These are phyloP conservation scores for Drosophila lacteicornis DNA, from an alignment of 1,140 invertebrate genomes.

Conservation along the genomic window DNA sequence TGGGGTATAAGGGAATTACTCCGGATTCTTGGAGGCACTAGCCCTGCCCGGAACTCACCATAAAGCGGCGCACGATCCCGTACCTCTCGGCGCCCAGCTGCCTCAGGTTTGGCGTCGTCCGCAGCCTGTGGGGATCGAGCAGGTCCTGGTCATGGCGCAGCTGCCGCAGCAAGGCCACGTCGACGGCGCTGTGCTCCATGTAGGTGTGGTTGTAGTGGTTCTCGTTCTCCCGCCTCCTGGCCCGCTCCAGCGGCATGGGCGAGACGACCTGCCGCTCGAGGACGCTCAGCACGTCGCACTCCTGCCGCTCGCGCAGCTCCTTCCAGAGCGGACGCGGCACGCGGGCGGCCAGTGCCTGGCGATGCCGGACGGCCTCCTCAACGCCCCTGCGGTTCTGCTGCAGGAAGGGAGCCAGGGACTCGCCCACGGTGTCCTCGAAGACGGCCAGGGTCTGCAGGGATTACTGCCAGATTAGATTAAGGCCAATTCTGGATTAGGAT, in stretches of 20 bases:
- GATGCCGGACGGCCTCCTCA: neutral
- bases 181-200: slow-evolving; percentile 50
- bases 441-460: slow-evolving; percentile 19
- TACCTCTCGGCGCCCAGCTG: slow-evolving; percentile 41
- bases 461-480: no score
- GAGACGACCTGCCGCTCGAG: slow-evolving; percentile 13
- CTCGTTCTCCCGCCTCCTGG: slow-evolving; percentile 23
- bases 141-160: slow-evolving; percentile 40
- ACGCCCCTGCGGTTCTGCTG: slow-evolving; percentile 14
- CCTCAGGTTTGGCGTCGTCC: slow-evolving; percentile 29
- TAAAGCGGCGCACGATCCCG: slow-evolving; percentile 40
- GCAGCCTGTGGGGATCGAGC: slow-evolving; percentile 23
- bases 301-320: slow-evolving; percentile 22
- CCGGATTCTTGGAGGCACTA: neutral
- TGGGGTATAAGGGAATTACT: neutral
- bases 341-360: neutral
- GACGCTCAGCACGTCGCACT: slow-evolving; percentile 72
- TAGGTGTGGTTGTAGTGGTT: slow-evolving; percentile 60
- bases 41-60: slow-evolving; percentile 35
- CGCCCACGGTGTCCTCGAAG: slow-evolving; percentile 44
- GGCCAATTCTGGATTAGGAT: no score
- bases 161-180: slow-evolving; percentile 47
- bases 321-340: slow-evolving; percentile 60
- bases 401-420: slow-evolving; percentile 29
- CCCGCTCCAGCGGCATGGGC: slow-evolving; percentile 43